Base-by-base conservation (phyloP, 1,140 invertebrate genomes). In the Solen grandis region DNA sequence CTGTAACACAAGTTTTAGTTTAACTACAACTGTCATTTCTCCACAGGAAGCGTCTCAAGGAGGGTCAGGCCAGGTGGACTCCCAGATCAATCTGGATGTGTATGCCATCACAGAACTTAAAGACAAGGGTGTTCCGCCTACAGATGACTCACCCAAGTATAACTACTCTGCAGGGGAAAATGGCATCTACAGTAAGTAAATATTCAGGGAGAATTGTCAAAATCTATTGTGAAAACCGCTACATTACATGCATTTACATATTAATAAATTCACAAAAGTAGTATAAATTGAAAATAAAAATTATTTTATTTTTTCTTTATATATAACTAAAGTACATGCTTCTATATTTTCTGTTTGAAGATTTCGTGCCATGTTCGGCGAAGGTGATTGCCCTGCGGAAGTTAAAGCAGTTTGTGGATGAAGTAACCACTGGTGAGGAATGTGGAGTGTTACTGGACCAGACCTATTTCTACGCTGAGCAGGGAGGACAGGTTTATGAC, bases 401-500 rank as follows among this genome's bases (percentile, higher is more conserved):
- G 83, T 94, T 96, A 60, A 97, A 97, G 90, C 88, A 95, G 89
- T 99, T 99, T 94, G 97, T 99, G 0, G 93, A 98, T 81, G 93
- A 95, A 92, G 96, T 99, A 13, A 92, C 89, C 5, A 95, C 95
- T 68, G 98, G 97, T 0, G 94, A 97, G 90, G 96, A 98, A 93
- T 98, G 97, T 92, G 98, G 97, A 25, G 92, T 99, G 73, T 93
- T 99, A 81, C 93, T 99, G 66, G 97, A 99, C 91, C 94, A 94
- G 85, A 99, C 98, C 0, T 93, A 91, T 83, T 99, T 99, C 92
- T 97, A 95, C 90, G 98, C 98, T 10, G 99, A 99, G 92, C 97
- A 98, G 93, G 99, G 99, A 86, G 99, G 99, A 19, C 99, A 99
- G 93, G 98, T 99, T 85, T 98, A 95, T 92, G 99, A 99, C 92